Base-by-base conservation (phyloP, 2,888 invertebrate species). In the Heliconius hortense region DNA sequence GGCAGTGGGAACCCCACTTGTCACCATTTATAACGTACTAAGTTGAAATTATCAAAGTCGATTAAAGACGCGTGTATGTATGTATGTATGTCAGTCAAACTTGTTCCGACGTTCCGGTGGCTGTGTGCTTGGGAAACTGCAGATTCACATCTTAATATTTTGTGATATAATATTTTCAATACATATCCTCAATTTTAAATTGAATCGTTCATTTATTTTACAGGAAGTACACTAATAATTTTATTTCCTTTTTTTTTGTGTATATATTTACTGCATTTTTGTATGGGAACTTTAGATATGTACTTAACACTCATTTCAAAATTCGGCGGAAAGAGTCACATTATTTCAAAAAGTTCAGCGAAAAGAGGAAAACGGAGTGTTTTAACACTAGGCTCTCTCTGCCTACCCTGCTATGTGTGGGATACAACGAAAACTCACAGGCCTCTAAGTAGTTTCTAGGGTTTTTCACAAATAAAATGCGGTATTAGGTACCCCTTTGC, bases 81-180 rank as follows among this genome's bases (percentile, higher is more conserved):
- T n/a, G 53, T 70, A 71, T 60, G 60, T 71, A 62, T 71, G 62
- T 71, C 71, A 71, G 60, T 56, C 18, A 62, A 71, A 71, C 71
- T 71, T 43, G 71, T 71, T 71, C 28, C 60, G 39, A 8, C 43
- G 62, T 71, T 71, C 60, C 71, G 71, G 60, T 71, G 71, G 15
- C 24, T 31, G 56, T 71, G 71, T 35, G 60, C 39, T 26, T 71
- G 62, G 26, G 71, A 71, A 71, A 43, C 60, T 60, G 59, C 60
- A 71, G 59, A 62, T 28, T 56, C 56, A 56, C 56, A 69, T 69
- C 21, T 56, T 69, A 31, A 69, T 28, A 24, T 53, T 66, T 66
- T 24, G 21, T 35, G 35, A 69, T 70, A 70, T 59, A 28, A 56
- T 59, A 31, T 68, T 76, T 76, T 63, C 8, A 70, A 60, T 48